phyloP scores from a whole-genome alignment of 2,888 invertebrate genomes.

The Troides oblongomaculatus region DNA sequence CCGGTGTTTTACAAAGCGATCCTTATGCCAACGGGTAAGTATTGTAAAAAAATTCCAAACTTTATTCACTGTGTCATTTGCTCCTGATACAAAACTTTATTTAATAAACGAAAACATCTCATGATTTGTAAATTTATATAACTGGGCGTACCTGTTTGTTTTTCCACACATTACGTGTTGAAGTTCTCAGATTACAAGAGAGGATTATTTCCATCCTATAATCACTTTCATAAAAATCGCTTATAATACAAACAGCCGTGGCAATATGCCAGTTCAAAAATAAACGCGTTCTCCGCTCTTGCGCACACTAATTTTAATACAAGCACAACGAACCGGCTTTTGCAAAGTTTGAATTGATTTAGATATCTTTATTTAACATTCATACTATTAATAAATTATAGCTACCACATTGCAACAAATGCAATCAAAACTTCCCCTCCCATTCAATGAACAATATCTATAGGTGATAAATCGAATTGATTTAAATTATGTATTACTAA shows the following conservation, averaged over 20 bases:
- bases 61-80: neutral
- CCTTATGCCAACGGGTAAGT: conserved; percentile 90
- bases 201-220: conserved; percentile 78
- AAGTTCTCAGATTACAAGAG: conserved; percentile 75
- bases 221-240: conserved; percentile 80
- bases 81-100: neutral
- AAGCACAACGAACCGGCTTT: conserved; percentile 46
- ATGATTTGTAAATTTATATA: neutral
- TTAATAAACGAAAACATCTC: neutral
- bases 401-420: neutral
- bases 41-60: conserved; percentile 36
- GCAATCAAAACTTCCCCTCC: neutral
- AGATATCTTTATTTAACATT: conserved; percentile 1
- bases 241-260: conserved; percentile 80
- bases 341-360: conserved; percentile 19
- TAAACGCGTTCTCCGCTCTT: conserved; percentile 73
- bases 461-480: no score
- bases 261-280: conserved; percentile 72
- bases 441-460: neutral
- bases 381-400: neutral
- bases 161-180: conserved; percentile 43
- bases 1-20: conserved; percentile 95
- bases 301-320: conserved; percentile 76
- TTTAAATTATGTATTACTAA: no score
- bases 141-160: neutral